Percentiles rank a stretch among this genome's conserved stretches.
phyloP scores from a whole-genome alignment of 2,113 vertebrate species.

The Heliornis fulica region DNA sequence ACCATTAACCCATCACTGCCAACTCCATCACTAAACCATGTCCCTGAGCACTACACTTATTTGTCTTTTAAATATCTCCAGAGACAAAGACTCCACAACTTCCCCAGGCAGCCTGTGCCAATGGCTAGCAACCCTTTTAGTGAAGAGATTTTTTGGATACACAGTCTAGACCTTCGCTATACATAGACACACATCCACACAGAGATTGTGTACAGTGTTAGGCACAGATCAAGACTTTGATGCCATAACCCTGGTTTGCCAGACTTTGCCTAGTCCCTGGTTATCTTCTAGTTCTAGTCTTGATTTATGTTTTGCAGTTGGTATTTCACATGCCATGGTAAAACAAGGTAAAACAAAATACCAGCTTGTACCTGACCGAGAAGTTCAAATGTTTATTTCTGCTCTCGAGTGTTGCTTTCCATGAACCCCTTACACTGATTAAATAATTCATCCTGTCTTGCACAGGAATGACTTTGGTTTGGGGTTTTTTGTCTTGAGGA shows the following conservation, averaged over 20 bases:
- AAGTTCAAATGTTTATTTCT: not conserved
- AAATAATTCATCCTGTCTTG: not conserved
- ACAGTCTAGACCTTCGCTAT: not conserved
- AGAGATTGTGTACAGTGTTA: not conserved
- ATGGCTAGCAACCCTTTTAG: not conserved
- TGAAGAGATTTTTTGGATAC: not conserved
- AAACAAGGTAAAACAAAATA: not conserved
- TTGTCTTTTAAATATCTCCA: not conserved
- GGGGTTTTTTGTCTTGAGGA: not conserved
- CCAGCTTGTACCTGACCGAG: not conserved
- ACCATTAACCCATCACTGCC: accelerated
- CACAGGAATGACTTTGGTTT: not conserved
- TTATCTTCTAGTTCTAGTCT: not conserved
- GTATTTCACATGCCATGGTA: not conserved
- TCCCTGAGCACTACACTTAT: not conserved
- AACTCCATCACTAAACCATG: not conserved
- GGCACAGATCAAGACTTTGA: not conserved
- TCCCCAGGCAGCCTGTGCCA: not conserved
- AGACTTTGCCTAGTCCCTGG: not conserved
- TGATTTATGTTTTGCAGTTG: not conserved
- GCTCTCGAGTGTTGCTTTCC: not conserved
- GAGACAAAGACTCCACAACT: not conserved
- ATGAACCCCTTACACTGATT: not conserved
- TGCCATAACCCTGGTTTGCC: not conserved
- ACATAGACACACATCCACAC: not conserved